A percentile compares a stretch with the other conserved stretches of the same genome.
Conservation (phyloP, 2,113 vertebrate genomes). For the Fregata magnificens region DNA sequence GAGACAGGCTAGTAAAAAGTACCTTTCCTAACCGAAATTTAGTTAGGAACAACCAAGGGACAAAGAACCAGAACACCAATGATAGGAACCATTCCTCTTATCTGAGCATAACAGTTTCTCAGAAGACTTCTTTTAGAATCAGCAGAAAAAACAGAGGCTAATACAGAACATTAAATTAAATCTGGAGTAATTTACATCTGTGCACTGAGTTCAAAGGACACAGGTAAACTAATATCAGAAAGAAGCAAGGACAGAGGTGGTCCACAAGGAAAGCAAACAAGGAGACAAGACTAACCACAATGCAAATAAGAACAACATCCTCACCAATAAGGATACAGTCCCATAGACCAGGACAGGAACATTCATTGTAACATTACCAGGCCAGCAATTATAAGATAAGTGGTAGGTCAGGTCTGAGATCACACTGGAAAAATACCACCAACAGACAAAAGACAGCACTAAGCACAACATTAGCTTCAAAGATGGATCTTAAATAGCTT, state of each 20-base stretch:
- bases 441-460: accelerated
- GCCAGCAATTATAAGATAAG: accelerated
- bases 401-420: accelerated
- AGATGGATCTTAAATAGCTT: background rate
- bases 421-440: accelerated
- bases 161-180: background rate
- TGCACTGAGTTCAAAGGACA: accelerated
- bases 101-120: background rate
- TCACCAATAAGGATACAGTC: accelerated
- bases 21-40: background rate
- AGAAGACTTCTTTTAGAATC: background rate
- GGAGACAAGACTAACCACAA: background rate
- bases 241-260: background rate
- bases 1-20: accelerated
- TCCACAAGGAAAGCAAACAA: background rate
- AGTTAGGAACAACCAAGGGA: background rate
- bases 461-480: too few relatives aligned
- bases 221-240: accelerated
- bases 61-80: background rate
- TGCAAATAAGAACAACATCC: accelerated
- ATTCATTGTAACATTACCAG: accelerated
- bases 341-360: accelerated
- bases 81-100: accelerated
- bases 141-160: accelerated
- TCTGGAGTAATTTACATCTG: accelerated